Base-by-base conservation (phyloP, 2,113 vertebrate species). In the Trogon surrucura region DNA sequence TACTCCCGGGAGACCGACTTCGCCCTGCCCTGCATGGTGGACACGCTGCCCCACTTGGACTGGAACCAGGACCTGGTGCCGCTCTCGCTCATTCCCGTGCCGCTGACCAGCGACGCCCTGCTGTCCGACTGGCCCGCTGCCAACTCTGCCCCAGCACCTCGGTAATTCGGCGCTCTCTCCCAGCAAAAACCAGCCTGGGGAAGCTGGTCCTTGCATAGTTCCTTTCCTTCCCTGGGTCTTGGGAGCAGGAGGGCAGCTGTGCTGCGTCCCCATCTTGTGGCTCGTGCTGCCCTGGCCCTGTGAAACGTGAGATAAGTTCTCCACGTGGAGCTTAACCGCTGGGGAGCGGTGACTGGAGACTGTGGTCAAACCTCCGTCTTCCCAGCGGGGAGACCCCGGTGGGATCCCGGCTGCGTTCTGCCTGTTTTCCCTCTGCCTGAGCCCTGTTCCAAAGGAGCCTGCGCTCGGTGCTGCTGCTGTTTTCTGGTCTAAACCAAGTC, bases 1-100 rank as follows among this genome's bases (percentile, higher is more conserved):
- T 99, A 99, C 86, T 99, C 99, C n/a, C 98, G 99, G 11, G 99
- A 99, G 95, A 99, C 99, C 0, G 99, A 99, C 66, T 99, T 99
- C 6, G 98, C 99, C 8, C 89, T 99, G 94, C 99, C 99, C 20
- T 99, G 99, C 93, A 97, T 99, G 0, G 99, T 99, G 97, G 99
- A 99, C 96, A 98, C 98, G 7, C 84, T 99, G 86, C 99, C 99
- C 6, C 99, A 99, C 95, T 91, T 99, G 95, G 99, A 99, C 95
- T 99, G 99, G 99, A 99, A 98, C 97, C 99, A 99, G 77, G 99
- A 99, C 87, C 98, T 99, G 62, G 92, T 99, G 97, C 99, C 99
- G 0, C 98, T 99, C 23, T 99, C 99, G 2, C 98, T 99, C 41
- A 98, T 99, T 91, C 99, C 99, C 5, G 98, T 99, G 94, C 99